Conservation (phyloP, 2,113 vertebrate species). For the Orientallactaga bullata region DNA sequence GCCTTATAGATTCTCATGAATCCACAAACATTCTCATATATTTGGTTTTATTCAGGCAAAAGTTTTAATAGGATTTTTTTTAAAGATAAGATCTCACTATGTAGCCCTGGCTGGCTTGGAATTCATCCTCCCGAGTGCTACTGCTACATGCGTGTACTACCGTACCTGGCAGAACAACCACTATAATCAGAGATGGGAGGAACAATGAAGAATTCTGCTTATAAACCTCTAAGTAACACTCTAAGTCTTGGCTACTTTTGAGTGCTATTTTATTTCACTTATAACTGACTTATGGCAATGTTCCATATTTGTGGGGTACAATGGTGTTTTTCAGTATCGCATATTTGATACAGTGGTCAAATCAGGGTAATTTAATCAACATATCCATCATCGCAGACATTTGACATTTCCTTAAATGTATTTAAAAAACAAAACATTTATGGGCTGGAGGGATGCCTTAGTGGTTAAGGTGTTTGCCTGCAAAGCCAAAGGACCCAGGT, state of each 20-base stretch:
- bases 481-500: too few species aligned
- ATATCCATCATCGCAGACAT: background rate
- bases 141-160: too few species aligned
- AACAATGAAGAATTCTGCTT: background rate
- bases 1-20: slow-evolving; percentile 6
- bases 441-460: too few species aligned
- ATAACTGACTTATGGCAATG: background rate
- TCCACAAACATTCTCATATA: background rate
- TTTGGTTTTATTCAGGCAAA: slow-evolving; percentile 6
- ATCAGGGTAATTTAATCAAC: background rate
- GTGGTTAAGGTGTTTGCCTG: too few species aligned
- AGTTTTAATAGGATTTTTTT: too few species aligned
- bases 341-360: background rate
- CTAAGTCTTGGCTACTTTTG: background rate
- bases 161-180: background rate
- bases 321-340: background rate
- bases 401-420: background rate
- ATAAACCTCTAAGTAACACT: background rate
- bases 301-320: background rate
- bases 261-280: background rate
- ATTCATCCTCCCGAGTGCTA: too few species aligned
- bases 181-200: background rate
- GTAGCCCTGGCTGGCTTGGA: too few species aligned
- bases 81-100: too few species aligned
- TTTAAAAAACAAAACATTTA: too few species aligned